Percentiles rank a stretch among this genome's conserved stretches.
Conservation (phyloP, 2,113 vertebrate species). For the Mixornis gularis region DNA sequence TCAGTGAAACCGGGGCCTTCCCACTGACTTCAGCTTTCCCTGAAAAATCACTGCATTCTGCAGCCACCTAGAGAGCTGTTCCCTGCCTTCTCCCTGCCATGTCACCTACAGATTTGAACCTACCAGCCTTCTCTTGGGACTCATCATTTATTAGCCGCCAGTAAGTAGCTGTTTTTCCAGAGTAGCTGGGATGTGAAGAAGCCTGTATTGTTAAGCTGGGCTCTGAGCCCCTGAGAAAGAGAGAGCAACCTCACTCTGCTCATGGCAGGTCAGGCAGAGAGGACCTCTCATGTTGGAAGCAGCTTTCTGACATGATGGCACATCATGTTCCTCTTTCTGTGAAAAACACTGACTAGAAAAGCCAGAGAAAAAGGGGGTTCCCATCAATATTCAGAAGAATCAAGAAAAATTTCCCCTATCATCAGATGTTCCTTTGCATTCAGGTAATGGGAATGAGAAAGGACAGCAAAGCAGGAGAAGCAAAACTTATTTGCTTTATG, state of each 20-base stretch:
- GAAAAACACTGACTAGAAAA: neutral
- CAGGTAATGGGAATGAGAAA: neutral
- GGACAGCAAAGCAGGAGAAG: neutral
- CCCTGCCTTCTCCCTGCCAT: neutral
- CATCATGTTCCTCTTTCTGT: neutral
- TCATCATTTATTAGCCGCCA: neutral
- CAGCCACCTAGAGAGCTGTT: neutral
- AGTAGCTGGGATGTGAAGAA: neutral
- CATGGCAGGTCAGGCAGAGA: neutral
- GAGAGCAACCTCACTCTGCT: neutral
- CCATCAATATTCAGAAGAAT: neutral
- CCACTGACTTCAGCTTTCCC: neutral
- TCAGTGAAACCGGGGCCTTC: neutral
- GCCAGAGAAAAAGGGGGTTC: neutral
- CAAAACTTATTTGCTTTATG: neutral
- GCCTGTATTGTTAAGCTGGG: neutral
- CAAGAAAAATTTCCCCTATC: neutral
- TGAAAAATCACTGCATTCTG: neutral
- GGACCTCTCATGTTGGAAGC: neutral
- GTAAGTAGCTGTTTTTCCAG: neutral
- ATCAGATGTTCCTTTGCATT: neutral
- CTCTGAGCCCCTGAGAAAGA: neutral
- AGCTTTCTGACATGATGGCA: neutral
- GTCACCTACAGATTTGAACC: neutral
- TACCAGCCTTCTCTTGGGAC: neutral